phyloP scores from a whole-genome alignment of 2,113 vertebrate species.

The Lepidothrix coronata region DNA sequence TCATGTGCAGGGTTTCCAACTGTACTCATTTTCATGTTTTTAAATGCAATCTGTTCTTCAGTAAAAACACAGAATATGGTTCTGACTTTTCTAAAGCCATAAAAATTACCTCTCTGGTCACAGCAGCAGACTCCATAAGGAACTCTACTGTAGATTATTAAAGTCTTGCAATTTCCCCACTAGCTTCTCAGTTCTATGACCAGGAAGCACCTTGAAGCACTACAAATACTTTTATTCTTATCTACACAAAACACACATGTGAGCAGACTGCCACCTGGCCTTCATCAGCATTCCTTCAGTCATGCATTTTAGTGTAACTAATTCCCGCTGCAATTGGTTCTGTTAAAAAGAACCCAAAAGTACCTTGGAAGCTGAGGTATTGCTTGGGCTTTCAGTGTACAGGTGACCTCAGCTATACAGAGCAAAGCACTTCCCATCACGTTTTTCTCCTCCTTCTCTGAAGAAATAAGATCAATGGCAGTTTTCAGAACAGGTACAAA shows the following conservation, averaged over 20 bases:
- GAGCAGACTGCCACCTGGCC: not conserved
- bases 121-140: not conserved
- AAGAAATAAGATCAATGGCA: constrained; percentile 74
- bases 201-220: not conserved
- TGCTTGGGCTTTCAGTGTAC: constrained; percentile 80
- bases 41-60: not conserved
- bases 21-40: not conserved
- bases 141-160: not conserved
- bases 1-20: not conserved
- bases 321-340: not conserved
- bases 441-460: constrained; percentile 85
- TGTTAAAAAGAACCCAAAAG: not conserved
- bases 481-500: constrained; percentile 84
- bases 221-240: not conserved
- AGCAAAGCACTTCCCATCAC: constrained; percentile 89
- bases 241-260: not conserved
- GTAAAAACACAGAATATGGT: not conserved
- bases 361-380: constrained; percentile 94
- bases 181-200: not conserved
- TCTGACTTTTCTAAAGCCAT: not conserved
- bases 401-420: constrained; percentile 87
- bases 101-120: not conserved
- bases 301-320: not conserved
- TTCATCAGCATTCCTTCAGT: not conserved
- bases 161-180: not conserved